Percentiles rank a stretch among this genome's conserved stretches.
Evolutionary conservation across 1,140 invertebrate species (phyloP).

Genomic region (Aphaenogaster floridana): DNA sequence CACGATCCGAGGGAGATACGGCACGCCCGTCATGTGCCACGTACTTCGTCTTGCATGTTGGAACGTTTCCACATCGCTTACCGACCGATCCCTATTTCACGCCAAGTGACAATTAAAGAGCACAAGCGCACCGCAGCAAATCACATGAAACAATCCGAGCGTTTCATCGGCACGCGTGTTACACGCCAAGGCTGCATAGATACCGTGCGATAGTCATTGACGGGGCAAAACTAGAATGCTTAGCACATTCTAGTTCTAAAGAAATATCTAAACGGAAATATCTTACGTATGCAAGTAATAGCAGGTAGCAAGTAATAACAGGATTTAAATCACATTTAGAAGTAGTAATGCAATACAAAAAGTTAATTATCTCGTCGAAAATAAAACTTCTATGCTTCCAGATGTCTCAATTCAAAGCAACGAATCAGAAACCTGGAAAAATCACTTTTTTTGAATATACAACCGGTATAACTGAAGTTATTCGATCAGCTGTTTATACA

Average conservation of each 20-base stretch:
- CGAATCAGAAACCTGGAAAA: neutral
- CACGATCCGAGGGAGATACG: conserved; percentile 59
- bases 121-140: conserved; percentile 19
- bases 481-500: conserved; percentile 12
- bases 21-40: conserved; percentile 46
- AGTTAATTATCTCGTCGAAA: neutral
- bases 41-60: conserved; percentile 25
- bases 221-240: neutral
- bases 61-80: conserved; percentile 50
- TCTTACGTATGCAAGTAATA: neutral
- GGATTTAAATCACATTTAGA: neutral
- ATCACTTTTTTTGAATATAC: neutral
- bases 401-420: neutral
- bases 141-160: conserved; percentile 31
- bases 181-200: neutral
- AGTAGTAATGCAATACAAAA: neutral
- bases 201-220: no score
- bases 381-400: neutral
- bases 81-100: conserved; percentile 18
- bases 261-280: neutral
- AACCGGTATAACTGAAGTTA: neutral
- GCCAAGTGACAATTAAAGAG: conserved; percentile 47
- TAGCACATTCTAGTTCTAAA: neutral
- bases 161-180: conserved; percentile 10
- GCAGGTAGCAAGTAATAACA: neutral